A percentile compares a stretch with the other conserved stretches of the same genome.
Evolutionary conservation across 2,113 vertebrate genomes (phyloP).

Genomic region (Pungitius pungitius): DNA sequence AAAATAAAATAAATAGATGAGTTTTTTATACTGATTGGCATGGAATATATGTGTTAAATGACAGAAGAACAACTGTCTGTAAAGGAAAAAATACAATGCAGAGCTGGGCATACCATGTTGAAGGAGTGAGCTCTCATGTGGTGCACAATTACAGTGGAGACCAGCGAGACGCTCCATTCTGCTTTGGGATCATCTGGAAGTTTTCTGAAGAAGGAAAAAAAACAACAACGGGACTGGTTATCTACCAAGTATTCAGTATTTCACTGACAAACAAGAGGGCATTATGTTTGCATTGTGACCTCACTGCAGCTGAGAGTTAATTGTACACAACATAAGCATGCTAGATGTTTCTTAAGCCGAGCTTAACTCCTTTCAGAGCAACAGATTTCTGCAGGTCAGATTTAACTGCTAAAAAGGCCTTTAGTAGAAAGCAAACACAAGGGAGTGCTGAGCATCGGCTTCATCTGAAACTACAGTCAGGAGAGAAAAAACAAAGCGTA

Average conservation of each 20-base stretch:
- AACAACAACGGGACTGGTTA: slow-evolving; percentile 24
- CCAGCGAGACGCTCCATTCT: slow-evolving; percentile 84
- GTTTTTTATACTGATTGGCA: slow-evolving; percentile 17
- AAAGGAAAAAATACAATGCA: neutral
- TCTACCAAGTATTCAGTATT: neutral
- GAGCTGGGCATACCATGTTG: slow-evolving; percentile 83
- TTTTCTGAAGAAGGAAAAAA: slow-evolving; percentile 79
- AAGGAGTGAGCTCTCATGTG: slow-evolving; percentile 81
- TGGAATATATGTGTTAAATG: slow-evolving; percentile 15
- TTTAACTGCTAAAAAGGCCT: slow-evolving; percentile 16
- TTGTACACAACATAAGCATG: neutral
- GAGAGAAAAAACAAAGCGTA: slow-evolving; percentile 27
- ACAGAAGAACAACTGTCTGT: slow-evolving; percentile 29
- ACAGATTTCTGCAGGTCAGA: slow-evolving; percentile 7
- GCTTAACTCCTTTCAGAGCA: slow-evolving; percentile 1
- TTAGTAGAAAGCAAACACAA: slow-evolving; percentile 41
- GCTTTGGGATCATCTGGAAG: slow-evolving; percentile 89
- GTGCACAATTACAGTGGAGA: slow-evolving; percentile 80
- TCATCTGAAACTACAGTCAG: slow-evolving; percentile 60
- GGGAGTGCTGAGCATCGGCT: slow-evolving; percentile 43
- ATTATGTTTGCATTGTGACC: slow-evolving; percentile 1
- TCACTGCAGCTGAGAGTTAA: neutral
- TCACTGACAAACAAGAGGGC: neutral
- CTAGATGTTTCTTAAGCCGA: neutral
- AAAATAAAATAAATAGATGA: slow-evolving; percentile 13